Conservation (phyloP, 2,888 invertebrate species). For the Bimastos eiseni region DNA sequence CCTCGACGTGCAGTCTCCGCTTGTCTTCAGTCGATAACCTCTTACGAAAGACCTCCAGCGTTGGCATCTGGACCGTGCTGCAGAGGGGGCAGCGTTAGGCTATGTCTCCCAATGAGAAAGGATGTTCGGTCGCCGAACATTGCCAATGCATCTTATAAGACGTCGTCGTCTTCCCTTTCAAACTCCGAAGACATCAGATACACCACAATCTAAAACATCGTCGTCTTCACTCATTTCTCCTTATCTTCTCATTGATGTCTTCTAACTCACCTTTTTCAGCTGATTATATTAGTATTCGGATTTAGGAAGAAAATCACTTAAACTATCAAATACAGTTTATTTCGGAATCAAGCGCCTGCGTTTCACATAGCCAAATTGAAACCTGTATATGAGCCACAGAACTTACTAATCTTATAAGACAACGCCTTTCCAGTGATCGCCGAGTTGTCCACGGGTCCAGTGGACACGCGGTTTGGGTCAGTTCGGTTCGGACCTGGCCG, state of each 20-base stretch:
- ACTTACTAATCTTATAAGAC: not conserved
- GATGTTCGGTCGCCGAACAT: not conserved
- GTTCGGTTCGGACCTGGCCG: too few species aligned
- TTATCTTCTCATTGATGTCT: not conserved
- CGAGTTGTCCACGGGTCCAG: too few species aligned
- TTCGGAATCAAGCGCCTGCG: not conserved
- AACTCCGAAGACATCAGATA: not conserved
- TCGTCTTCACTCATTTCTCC: not conserved
- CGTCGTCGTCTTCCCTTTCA: not conserved
- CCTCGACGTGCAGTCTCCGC: not conserved
- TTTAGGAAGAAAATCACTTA: not conserved
- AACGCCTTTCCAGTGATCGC: not conserved
- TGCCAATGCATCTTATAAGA: not conserved
- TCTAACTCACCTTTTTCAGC: not conserved
- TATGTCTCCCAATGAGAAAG: not conserved
- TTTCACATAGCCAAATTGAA: not conserved
- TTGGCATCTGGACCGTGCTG: not conserved
- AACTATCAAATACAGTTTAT: not conserved
- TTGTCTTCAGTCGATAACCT: not conserved
- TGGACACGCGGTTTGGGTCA: too few species aligned
- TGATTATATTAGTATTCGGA: too few species aligned
- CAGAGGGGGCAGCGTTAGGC: not conserved
- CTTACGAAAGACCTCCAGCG: not conserved
- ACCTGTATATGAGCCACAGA: not conserved
- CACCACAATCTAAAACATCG: not conserved